Base-by-base conservation (phyloP, 1,140 invertebrate genomes). In the Oryzaephilus surinamensis region DNA sequence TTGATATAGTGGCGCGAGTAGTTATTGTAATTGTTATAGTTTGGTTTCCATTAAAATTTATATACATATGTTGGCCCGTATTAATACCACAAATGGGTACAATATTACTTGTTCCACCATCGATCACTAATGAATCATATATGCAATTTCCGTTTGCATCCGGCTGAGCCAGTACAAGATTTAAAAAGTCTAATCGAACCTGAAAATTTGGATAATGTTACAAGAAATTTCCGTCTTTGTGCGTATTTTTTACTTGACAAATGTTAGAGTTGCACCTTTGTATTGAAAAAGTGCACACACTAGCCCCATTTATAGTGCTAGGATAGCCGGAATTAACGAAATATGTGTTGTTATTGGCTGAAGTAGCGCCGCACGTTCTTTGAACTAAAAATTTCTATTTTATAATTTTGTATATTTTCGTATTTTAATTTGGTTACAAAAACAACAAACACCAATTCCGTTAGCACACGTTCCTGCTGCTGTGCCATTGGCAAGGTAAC, bases 81-180 rank as follows among this genome's bases (percentile, higher is more conserved):
- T 88, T 86, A 52, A 83, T 77, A 6, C 86, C 86, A 58, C 86
- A 91, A 34, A 90, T 71, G 1, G 30, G 18, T 0, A 83, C 80
- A 2, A 83, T 73, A 12, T 66, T 58, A 0, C 73, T 73, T 27
- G 76, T 70, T 5, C 68, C 62, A 1, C 74, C 77, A 4, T 82
- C 83, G 0, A 75, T 74, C 12, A 87, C 67, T 4, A 72, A 71
- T 27, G 89, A 58, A 58, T 89, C 85, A 0, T 69, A 74, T 2
- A 66, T 58, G 55, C 85, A 90, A 23, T 66, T 66, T 1, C 85
- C 84, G 54, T 77, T 77, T 0, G 71, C 74, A 45, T 79, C 72
- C 0, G 85, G 85, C 39, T 81, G 78, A 0, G 79, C 71, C 8
- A 88, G 54, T 26, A 70, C 71, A 32, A 88, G 72, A 27, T 81